Base-by-base conservation (phyloP, 2,113 vertebrate genomes). In the Naja naja region DNA sequence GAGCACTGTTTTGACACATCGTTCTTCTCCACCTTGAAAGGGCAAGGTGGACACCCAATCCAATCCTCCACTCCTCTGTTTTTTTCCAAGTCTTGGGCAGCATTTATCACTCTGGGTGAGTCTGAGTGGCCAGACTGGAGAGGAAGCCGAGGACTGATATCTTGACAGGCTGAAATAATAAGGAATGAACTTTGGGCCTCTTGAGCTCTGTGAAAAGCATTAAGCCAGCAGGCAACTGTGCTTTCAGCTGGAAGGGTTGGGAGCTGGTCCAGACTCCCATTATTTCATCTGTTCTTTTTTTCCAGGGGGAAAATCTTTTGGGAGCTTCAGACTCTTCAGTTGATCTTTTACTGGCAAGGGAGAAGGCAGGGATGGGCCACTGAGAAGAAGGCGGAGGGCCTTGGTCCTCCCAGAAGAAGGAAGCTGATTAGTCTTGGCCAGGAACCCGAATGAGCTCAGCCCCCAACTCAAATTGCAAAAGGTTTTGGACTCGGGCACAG, bases 191-290 rank as follows among this genome's bases (percentile, higher is more conserved):
- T 93, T 55, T 89, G 95, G 90, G 91, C 53, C 39, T 45, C 9
- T 58, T 53, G 91, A 0, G 0, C 49, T 93, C 96, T 95, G 95
- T 1, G 92, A 34, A 64, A 92, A 55, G 87, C 20, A 95, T 92
- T 90, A 89, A 64, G 43, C 60, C 88, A 85, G 53, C 0, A 0
- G 49, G 16, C 3, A 90, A 89, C 3, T 0, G 16, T 56, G 91
- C 93, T 95, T 91, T 92, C 94, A 92, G 43, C 93, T 2, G 39
- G 89, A 91, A 87, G 56, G n/a, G 89, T 64, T 92, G 69, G 56
- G 91, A 89, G 95, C 69, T 88, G 60, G 56, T 54, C 91, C 90
- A 74, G 88, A 52, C 52, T 69, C 86, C n/a, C 5, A 0, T 60
- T 89, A 86, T 18, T 92, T 90, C 88, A 92, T 88, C 95, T 30